Evolutionary conservation across 2,113 vertebrate genomes (phyloP), one percentile per base, ranked within the genome.

Genomic region (Gavialis gangeticus): DNA sequence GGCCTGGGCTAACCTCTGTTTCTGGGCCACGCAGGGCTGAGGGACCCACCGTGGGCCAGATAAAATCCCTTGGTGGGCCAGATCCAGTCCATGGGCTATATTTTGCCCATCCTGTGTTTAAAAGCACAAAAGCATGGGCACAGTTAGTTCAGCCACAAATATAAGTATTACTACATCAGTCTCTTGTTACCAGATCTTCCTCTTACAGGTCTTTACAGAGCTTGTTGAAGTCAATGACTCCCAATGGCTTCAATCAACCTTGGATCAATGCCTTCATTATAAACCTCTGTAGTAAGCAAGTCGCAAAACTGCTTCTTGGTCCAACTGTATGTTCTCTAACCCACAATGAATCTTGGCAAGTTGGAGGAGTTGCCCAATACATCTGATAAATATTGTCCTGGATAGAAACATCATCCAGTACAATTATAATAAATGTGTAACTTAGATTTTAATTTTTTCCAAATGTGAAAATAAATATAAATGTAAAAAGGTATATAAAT

Each of bases 291-390:
- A 90, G 79, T 28, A 60, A 85, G 79, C 82, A 84, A 79, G 76
- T 82, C 34, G 59, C 84, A 90, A 71, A 63, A 57, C 91, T 90
- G 93, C 73, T 64, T 90, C 92, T 84, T 57, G 59, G 82, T 54
- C 63, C 25, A 82, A 93, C 94, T 88, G 80, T 90, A 27, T 58
- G 58, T 0, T 10, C 77, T 58, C 67, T 56, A 82, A 21, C 17
- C 24, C 90, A 81, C 60, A 69, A 80, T 93, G 92, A 92, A 75
- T 91, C 90, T 75, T 91, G 78, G 92, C 81, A 94, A 97, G 91
- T 91, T 77, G 82, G n/a, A 93, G 85, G 80, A 89, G 93, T 94
- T 96, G 95, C 84, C 10, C 77, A 3, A 24, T 69, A 46, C 57
- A 64, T 76, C 59, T 93, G 78, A 85, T 82, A 95, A 95, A 82